Evolutionary conservation across 2,113 vertebrate species (phyloP).

Genomic region (Speoplatyrhinus poulsoni): DNA sequence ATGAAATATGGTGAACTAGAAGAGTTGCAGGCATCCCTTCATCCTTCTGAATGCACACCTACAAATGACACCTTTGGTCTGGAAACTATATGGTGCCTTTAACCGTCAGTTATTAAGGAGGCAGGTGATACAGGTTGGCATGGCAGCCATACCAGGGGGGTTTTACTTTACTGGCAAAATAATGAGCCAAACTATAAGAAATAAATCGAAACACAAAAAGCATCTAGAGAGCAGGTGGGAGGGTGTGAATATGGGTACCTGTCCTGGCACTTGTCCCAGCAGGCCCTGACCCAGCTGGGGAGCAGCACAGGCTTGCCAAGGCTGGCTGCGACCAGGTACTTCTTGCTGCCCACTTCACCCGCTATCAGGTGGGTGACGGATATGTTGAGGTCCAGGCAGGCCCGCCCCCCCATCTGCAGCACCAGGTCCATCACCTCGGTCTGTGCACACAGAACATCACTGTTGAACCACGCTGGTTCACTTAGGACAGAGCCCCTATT

Average conservation of each 20-base stretch:
- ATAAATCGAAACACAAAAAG: background rate
- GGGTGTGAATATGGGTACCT: slow-evolving; percentile 71
- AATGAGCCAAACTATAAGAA: no score
- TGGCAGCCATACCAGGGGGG: background rate
- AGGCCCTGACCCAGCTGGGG: slow-evolving; percentile 87
- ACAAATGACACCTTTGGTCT: no score
- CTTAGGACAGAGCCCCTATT: no score
- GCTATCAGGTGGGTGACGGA: slow-evolving; percentile 95
- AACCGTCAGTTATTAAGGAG: background rate
- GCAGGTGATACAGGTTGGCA: background rate
- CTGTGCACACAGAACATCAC: slow-evolving; percentile 62
- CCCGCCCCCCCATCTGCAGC: slow-evolving; percentile 92
- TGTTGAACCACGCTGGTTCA: no score
- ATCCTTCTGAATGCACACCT: no score
- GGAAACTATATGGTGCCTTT: no score
- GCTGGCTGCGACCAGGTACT: slow-evolving; percentile 94
- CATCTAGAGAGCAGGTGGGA: background rate
- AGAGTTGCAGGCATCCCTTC: no score
- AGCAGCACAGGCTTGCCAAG: slow-evolving; percentile 90
- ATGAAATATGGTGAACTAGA: no score
- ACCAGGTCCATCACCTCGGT: slow-evolving; percentile 90
- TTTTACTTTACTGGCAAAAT: background rate
- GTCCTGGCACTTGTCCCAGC: slow-evolving; percentile 92
- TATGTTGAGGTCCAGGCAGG: slow-evolving; percentile 87
- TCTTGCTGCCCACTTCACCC: slow-evolving; percentile 97